Percentiles rank a stretch among this genome's conserved stretches.
Conservation (phyloP, 2,113 vertebrate species). For the Typhlomys cinereus region DNA sequence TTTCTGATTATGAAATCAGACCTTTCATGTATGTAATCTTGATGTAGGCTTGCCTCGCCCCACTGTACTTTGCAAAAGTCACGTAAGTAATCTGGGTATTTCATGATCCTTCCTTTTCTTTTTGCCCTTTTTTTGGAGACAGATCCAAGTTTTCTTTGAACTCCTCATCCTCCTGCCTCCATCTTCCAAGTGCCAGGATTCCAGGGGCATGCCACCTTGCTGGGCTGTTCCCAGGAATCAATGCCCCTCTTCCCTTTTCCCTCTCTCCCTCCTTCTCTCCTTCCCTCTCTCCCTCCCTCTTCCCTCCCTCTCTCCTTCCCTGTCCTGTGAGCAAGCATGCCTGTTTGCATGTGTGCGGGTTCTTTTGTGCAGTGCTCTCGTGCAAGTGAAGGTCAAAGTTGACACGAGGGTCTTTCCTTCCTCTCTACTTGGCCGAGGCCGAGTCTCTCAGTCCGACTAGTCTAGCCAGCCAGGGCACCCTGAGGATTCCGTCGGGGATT, state of each 20-base stretch:
- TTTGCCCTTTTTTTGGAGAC: neutral
- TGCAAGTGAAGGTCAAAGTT: no score
- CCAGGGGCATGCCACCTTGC: neutral
- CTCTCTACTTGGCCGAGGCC: no score
- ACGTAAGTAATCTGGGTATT: neutral
- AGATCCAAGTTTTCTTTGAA: neutral
- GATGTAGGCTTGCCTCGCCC: neutral
- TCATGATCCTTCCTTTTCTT: neutral
- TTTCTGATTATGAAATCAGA: slow-evolving; percentile 45
- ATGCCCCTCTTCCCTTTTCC: no score
- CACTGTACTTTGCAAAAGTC: slow-evolving; percentile 10
- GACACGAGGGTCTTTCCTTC: no score
- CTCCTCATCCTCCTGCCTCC: neutral
- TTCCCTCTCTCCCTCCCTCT: neutral
- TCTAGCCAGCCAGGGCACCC: no score
- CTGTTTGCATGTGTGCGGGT: no score
- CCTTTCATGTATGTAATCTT: neutral
- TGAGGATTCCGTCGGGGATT: no score
- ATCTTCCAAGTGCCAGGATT: neutral
- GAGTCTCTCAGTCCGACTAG: no score
- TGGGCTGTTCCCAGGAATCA: neutral
- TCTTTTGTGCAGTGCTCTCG: no score
- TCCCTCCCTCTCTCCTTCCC: neutral
- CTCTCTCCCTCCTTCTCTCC: neutral
- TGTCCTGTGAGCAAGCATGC: no score